Evolutionary conservation across 2,113 vertebrate species (phyloP).

Genomic region (Trachemys scripta): DNA sequence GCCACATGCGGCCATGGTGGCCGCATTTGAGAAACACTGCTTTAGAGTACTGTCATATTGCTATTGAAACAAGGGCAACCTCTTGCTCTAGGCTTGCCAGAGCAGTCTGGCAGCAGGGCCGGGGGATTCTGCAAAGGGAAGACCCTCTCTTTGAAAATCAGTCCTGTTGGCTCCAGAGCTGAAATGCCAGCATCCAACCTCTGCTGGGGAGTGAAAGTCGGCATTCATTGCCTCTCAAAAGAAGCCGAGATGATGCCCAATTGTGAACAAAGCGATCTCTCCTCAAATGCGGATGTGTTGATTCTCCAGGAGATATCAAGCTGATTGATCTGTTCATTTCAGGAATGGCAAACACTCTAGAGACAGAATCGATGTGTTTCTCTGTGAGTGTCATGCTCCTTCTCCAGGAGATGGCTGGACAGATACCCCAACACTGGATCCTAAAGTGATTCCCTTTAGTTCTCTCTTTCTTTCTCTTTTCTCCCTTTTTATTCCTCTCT

Average conservation of each 20-base stretch:
- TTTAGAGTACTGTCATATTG: not conserved
- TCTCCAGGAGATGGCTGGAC: not conserved
- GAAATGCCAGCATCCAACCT: not conserved
- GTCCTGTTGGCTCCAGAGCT: accelerated
- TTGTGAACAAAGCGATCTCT: not conserved
- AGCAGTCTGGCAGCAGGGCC: not conserved
- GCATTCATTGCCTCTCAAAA: not conserved
- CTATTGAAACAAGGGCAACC: accelerated
- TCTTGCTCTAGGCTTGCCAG: not conserved
- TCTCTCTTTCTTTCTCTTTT: not conserved
- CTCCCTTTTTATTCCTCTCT: not conserved
- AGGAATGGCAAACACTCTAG: accelerated
- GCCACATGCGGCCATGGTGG: too few relatives aligned
- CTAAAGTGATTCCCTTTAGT: not conserved
- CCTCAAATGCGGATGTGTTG: not conserved
- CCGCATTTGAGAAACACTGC: not conserved
- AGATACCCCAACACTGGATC: accelerated
- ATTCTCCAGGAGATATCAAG: accelerated
- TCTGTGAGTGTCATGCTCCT: not conserved
- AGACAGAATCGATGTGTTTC: not conserved
- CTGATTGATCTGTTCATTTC: not conserved
- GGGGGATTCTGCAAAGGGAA: not conserved
- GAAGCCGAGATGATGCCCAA: not conserved
- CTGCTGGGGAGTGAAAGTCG: not conserved
- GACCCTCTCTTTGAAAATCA: not conserved